Base-by-base conservation (phyloP, 2,113 vertebrate species). In the Boleophthalmus pectinirostris region DNA sequence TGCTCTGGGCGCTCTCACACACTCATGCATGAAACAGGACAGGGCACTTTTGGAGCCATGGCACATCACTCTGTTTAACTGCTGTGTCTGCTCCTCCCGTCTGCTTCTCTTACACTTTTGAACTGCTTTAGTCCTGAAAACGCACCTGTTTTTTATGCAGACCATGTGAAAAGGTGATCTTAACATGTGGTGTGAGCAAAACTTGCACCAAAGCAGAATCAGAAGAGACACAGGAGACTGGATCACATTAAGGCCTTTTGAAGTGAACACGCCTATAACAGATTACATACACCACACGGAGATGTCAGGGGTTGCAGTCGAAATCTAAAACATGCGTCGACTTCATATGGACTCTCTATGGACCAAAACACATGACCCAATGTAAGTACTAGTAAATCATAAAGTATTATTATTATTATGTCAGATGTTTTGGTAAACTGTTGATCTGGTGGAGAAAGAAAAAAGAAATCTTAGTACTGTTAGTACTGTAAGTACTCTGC, bases 1-100 rank as follows among this genome's bases (percentile, higher is more conserved):
- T 43, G 88, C 92, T 79, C 3, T 10, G n/a, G 88, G 91, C 82
- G 4, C 35, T 75, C 82, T 91, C 85, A 84, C 69, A 85, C 85
- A 77, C 76, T 87, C 90, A 92, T 80, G 89, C 89, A 25, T 90
- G 85, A 89, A 91, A 93, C 69, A 2, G 74, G 81, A 85, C 78
- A 73, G 84, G 90, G 91, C 90, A 77, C 35, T 82, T 87, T 69
- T 84, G 72, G 79, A 80, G 82, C 66, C 75, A 78, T 15, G 1
- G 63, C 68, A 49, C 13, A 68, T 47, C 18, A 5, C 47, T 6
- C 67, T 66, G 77, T 49, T 78, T 70, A 73, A 65, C 21, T 64
- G 56, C 18, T 25, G 21, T n/a, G 51, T 69, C 49, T 33, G 51
- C 67, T 35, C 12, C 64, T 66, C 56, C 21, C 13, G 56, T 58